Base-by-base conservation (phyloP, 2,113 vertebrate species). In the Callospermophilus lateralis region DNA sequence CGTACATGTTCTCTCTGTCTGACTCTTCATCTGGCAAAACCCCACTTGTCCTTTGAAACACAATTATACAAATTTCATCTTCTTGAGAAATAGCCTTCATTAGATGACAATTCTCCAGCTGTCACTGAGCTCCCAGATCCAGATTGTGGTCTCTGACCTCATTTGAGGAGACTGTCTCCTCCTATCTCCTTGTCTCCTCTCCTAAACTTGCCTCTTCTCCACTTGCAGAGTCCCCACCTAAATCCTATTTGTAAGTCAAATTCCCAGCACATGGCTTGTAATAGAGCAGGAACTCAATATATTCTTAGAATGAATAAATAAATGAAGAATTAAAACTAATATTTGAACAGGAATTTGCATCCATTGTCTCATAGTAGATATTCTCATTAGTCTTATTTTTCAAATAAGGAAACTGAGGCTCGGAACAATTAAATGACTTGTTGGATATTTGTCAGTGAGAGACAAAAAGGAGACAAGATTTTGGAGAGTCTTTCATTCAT, bases 301-400 rank as follows among this genome's bases (percentile, higher is more conserved):
- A 65, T 84, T 76, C 22, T 68, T 87, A 78, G 90, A 95, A 73
- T 78, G 48, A 74, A 48, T n/a, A 86, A 91, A 80, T 73, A 81
- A 81, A 61, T 39, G 45, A 89, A 70, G 8, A 90, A 68, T 58
- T 45, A 92, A 94, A 79, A 78, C n/a, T 74, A 88, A 61, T 53
- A 89, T 93, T 58, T 86, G 26, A 79, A 53, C 8, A 78, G 58
- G 26, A 20, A 58, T 73, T 88, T 68, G 53, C 22, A 73, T 58
- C 74, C 85, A 67, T 51, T 39, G 24, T 92, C 42, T 86, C 39
- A 48, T 42, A 72, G 67, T 73, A 72, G 11, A 83, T 78, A 39
- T 70, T 73, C 42, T 97, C 48, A 92, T 92, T 95, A 67, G 48
- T 37, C 6, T 42, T 70, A 45, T 91, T 97, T 96, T 97, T 65